A percentile compares a stretch with the other conserved stretches of the same genome.
Evolutionary conservation across 1,140 invertebrate genomes (phyloP).

Genomic region (Lepidurus apus): DNA sequence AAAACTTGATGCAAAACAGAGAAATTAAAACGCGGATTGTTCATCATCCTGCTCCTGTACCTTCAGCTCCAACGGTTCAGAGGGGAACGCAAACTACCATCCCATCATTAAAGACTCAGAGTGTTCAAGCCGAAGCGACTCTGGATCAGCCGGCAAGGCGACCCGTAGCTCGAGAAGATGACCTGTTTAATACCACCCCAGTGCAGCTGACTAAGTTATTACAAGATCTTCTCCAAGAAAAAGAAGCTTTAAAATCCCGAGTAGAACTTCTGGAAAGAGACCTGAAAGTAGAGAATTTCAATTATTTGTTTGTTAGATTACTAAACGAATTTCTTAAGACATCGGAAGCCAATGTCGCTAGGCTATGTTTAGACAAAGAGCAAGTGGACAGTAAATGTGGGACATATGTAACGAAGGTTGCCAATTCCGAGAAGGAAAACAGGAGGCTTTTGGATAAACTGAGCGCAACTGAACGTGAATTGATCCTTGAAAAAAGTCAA

Average conservation of each 20-base stretch:
- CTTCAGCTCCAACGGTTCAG: not conserved
- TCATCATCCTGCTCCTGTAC: not conserved
- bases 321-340: not conserved
- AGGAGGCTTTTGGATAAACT: constrained; percentile 24
- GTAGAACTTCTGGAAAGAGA: not conserved
- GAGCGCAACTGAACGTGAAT: constrained; percentile 30
- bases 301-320: not conserved
- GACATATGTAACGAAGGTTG: not conserved
- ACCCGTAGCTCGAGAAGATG: not conserved
- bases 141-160: not conserved
- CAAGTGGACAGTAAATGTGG: not conserved
- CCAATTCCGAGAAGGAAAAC: not conserved
- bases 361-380: not conserved
- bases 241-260: not conserved
- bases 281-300: not conserved
- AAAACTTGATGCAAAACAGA: not conserved
- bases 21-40: not conserved
- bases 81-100: not conserved
- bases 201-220: not conserved
- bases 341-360: not conserved
- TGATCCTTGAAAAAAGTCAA: constrained; percentile 25
- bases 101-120: not conserved
- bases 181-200: not conserved
- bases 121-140: not conserved
- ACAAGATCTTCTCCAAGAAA: not conserved